Evolutionary conservation across 1,140 invertebrate species (phyloP), one percentile per base, ranked within the genome.

Genomic region (Leptopilina boulardi): DNA sequence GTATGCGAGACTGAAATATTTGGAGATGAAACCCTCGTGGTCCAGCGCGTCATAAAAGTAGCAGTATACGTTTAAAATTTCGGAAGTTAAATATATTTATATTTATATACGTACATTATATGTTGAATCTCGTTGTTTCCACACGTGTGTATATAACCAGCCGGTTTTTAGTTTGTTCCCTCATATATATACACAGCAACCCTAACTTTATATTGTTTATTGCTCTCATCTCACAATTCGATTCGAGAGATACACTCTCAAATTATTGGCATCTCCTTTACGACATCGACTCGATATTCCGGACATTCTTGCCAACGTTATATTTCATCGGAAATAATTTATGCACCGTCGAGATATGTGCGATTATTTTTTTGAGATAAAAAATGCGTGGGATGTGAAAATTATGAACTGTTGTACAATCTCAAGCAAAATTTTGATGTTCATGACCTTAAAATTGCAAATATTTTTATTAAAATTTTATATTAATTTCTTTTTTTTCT

Each of bases 281-380:
- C 73, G 79, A 80, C 77, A 80, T 79, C 59, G 54, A 56, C 59
- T 76, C 75, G 59, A 74, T 78, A 79, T 66, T 30, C 73, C 78
- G n/a, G 73, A 38, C 47, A 73, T 80, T 80, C 77, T 75, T 75
- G 74, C 54, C 26, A 71, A 78, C 73, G 77, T 77, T 77, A 75
- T 82, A 82, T 82, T 80, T 87, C 81, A 80, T 74, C 72, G 59
- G 56, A 77, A 75, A 83, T 83, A 84, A 87, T 85, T 85, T 85
- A 87, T 83, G 83, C 79, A 80, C 80, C 79, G 80, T 73, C 71
- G 78, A 84, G 80, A 83, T 85, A 82, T 70, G 85, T 81, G 80
- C 79, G 85, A 87, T 87, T 86, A 86, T n/a, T 85, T 81, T 76
- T 79, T 77, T 81, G 79, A 83, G 82, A 85, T 86, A 84, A 74